A percentile compares a stretch with the other conserved stretches of the same genome.
phyloP scores from a whole-genome alignment of 2,113 vertebrate species.

The Callopanchax toddi region DNA sequence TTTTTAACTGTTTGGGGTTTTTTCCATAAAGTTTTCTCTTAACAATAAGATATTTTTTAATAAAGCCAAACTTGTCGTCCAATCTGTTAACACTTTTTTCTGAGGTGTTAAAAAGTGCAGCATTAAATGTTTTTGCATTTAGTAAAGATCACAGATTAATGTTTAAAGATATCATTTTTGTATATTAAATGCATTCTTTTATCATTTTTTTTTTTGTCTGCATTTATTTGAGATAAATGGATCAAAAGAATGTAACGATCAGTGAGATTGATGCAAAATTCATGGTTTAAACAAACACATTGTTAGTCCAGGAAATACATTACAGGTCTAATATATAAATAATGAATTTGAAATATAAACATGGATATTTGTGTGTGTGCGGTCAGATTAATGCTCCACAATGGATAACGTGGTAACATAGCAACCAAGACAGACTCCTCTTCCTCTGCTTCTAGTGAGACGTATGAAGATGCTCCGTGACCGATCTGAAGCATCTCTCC shows the following conservation, averaged over 20 bases:
- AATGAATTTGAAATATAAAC: neutral
- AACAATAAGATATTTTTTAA: too few species aligned
- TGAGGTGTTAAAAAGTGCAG: neutral
- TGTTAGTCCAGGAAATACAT: neutral
- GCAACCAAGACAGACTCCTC: constrained; percentile 22
- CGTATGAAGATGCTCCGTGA: constrained; percentile 8
- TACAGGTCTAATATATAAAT: constrained; percentile 5
- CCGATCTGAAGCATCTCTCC: constrained; percentile 34
- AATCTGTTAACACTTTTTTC: neutral
- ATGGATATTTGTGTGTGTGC: constrained; percentile 6
- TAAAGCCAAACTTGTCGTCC: neutral
- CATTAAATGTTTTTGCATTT: neutral
- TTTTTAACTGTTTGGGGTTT: neutral
- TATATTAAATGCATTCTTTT: too few species aligned
- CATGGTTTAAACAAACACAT: neutral
- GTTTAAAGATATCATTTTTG: too few species aligned
- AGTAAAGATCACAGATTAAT: too few species aligned
- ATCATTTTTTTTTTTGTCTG: too few species aligned
- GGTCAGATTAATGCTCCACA: constrained; percentile 18
- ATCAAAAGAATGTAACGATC: too few species aligned
- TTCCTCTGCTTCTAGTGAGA: constrained; percentile 18
- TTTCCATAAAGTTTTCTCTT: neutral
- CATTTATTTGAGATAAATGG: too few species aligned
- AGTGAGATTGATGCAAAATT: too few species aligned
- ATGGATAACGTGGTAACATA: constrained; percentile 28